A percentile compares a stretch with the other conserved stretches of the same genome.
phyloP scores from a whole-genome alignment of 2,797 vertebrate genomes.

The Falco rusticolus region DNA sequence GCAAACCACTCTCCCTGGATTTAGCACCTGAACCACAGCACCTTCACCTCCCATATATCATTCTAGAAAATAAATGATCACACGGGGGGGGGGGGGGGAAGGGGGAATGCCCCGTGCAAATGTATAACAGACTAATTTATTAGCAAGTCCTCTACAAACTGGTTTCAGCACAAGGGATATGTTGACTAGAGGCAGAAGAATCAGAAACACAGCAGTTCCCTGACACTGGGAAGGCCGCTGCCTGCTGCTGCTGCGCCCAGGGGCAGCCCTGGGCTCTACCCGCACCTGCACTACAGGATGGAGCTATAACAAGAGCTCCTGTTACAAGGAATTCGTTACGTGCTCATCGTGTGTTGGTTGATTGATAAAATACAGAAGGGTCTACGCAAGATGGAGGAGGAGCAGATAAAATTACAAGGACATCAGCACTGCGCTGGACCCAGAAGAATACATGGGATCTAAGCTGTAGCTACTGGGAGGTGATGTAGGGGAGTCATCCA shows the following conservation, averaged over 20 bases:
- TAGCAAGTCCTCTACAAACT: neutral
- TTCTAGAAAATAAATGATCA: neutral
- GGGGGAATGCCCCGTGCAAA: neutral
- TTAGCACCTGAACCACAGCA: neutral
- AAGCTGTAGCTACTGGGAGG: neutral
- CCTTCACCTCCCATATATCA: neutral
- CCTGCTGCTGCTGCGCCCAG: neutral
- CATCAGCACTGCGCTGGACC: neutral
- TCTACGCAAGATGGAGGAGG: neutral
- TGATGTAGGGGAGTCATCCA: neutral
- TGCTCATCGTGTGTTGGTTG: accelerated
- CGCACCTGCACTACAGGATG: neutral
- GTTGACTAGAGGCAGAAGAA: neutral
- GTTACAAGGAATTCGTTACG: neutral
- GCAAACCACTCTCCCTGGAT: neutral
- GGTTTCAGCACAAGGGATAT: neutral
- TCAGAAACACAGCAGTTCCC: neutral
- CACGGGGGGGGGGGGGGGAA: neutral
- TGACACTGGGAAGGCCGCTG: neutral
- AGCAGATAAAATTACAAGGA: neutral
- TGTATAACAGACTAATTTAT: constrained; percentile 7
- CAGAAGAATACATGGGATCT: neutral
- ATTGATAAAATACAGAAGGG: neutral
- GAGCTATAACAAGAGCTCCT: neutral
- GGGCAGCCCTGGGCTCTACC: neutral